phyloP scores from a whole-genome alignment of 2,797 vertebrate genomes.

The Acipenser ruthenus region DNA sequence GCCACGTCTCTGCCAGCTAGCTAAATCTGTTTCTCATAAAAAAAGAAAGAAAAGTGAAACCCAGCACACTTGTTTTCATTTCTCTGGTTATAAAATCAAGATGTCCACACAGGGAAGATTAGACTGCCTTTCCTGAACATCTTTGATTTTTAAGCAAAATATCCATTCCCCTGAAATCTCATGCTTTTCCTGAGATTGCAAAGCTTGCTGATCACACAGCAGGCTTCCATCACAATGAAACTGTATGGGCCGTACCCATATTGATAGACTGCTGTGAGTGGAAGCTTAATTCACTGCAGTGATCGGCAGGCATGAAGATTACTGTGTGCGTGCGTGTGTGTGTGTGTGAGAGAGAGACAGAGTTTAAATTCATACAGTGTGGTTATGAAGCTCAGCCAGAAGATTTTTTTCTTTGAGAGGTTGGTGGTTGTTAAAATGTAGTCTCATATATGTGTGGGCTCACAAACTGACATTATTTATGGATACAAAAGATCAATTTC shows the following conservation, averaged over 20 bases:
- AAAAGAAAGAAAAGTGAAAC: no score
- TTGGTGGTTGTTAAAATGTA: no score
- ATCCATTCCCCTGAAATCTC: neutral
- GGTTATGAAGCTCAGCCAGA: no score
- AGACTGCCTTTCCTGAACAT: neutral
- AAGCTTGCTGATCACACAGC: neutral
- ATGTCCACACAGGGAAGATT: neutral
- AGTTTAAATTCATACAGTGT: no score
- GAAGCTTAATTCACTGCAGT: neutral
- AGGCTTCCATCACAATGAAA: neutral
- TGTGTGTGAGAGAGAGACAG: neutral
- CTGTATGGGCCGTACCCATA: neutral
- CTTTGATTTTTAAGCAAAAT: neutral
- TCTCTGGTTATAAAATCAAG: neutral
- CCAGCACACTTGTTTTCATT: neutral
- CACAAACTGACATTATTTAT: no score
- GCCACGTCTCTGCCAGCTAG: no score
- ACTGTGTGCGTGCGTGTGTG: neutral
- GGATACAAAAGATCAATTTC: no score
- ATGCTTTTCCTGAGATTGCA: neutral
- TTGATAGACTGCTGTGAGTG: conserved; percentile 1
- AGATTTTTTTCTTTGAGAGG: no score
- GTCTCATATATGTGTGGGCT: no score
- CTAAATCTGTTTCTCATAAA: no score
- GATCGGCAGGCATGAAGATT: neutral